Evolutionary conservation across 2,113 vertebrate genomes (phyloP).

Genomic region (Phylloscopus trochilus): DNA sequence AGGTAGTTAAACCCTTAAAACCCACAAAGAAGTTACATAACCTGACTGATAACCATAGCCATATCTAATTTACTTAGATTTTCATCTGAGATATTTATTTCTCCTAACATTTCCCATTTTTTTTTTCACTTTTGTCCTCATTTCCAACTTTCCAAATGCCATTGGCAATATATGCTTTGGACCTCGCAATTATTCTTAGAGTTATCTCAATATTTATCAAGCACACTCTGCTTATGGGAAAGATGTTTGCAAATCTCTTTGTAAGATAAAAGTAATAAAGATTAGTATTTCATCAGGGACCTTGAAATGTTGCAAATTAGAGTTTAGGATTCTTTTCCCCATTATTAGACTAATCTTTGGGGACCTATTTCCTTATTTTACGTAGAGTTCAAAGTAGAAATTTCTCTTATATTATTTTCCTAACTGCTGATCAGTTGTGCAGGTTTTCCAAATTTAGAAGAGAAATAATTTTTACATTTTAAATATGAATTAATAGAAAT

Average conservation of each 20-base stretch:
- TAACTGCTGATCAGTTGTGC: not conserved
- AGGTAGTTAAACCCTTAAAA: not conserved
- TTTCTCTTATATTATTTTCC: not conserved
- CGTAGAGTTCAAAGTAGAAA: not conserved
- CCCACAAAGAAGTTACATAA: not conserved
- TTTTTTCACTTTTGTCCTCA: not conserved
- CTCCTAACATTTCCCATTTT: not conserved
- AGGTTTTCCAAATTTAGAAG: slow-evolving; percentile 33
- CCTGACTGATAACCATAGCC: not conserved
- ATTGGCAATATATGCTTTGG: not conserved
- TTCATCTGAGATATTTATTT: not conserved
- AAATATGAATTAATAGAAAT: not conserved
- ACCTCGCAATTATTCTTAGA: not conserved
- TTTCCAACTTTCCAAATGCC: not conserved
- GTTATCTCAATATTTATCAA: not conserved
- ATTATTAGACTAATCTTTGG: slow-evolving; percentile 2
- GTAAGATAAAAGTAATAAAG: not conserved
- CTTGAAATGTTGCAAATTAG: not conserved
- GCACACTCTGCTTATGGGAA: not conserved
- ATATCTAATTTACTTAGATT: not conserved
- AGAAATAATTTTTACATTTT: not conserved
- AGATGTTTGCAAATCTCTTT: not conserved
- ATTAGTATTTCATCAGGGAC: not conserved
- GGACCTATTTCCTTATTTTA: not conserved
- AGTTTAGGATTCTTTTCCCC: not conserved